A percentile compares a stretch with the other conserved stretches of the same genome.
Evolutionary conservation across 2,888 invertebrate genomes (phyloP).

Genomic region (Automeris io): DNA sequence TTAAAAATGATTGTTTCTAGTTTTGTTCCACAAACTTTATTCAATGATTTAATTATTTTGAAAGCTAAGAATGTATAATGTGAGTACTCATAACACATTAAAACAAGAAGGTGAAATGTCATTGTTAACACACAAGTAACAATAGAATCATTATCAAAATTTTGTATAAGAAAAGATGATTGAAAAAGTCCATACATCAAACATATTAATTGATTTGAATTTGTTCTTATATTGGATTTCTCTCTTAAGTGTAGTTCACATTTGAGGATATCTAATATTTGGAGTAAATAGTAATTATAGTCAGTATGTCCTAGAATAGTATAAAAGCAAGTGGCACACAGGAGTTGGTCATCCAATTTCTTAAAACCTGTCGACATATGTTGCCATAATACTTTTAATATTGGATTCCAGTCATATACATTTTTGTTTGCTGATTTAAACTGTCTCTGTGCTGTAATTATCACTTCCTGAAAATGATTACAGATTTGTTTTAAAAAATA

Average conservation of each 20-base stretch:
- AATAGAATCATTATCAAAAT: slow-evolving; percentile 15
- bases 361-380: slow-evolving; percentile 41
- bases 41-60: slow-evolving; percentile 63
- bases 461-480: slow-evolving; percentile 40
- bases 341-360: slow-evolving; percentile 56
- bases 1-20: slow-evolving; percentile 39
- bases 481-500: too few species aligned
- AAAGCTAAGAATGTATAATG: slow-evolving; percentile 69
- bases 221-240: slow-evolving; percentile 15
- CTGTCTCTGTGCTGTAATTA: slow-evolving; percentile 32
- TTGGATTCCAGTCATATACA: slow-evolving; percentile 27
- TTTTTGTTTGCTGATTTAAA: slow-evolving; percentile 13
- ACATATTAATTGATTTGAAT: slow-evolving; percentile 35
- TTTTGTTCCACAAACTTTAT: slow-evolving; percentile 48
- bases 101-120: slow-evolving; percentile 39
- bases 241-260: slow-evolving; percentile 26
- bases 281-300: slow-evolving; percentile 33
- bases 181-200: slow-evolving; percentile 67
- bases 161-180: slow-evolving; percentile 43
- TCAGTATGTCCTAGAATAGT: slow-evolving; percentile 35
- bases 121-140: slow-evolving; percentile 27
- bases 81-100: slow-evolving; percentile 69
- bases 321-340: slow-evolving; percentile 61
- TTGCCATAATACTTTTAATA: slow-evolving; percentile 39
- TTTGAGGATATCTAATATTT: slow-evolving; percentile 30